A percentile compares a stretch with the other conserved stretches of the same genome.
These are phyloP conservation scores for Araneus ventricosus DNA, from an alignment of 1,140 invertebrate genomes.

Conservation along the genomic window DNA sequence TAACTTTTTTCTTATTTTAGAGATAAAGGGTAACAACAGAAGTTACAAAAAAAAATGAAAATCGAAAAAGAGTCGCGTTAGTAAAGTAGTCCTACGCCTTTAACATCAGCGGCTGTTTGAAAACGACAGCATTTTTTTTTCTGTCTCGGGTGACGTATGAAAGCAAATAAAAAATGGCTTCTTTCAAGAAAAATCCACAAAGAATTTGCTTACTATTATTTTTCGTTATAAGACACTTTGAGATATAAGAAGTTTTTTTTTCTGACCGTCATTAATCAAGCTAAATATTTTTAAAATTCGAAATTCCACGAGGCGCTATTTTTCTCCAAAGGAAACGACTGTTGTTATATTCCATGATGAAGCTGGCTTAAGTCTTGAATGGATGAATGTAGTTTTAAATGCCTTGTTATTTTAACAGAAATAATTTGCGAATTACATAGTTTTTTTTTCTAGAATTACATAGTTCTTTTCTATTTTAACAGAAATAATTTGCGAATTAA, in stretches of 20 bases:
- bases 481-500: neutral
- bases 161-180: conserved; percentile 43
- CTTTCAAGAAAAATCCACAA: conserved; percentile 53
- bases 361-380: neutral
- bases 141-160: conserved; percentile 10
- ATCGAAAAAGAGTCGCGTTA: no score
- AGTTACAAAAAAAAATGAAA: no score
- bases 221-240: conserved; percentile 60
- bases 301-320: neutral
- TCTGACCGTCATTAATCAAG: conserved; percentile 48
- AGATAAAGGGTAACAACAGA: no score
- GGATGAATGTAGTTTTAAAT: conserved; percentile 41
- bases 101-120: no score
- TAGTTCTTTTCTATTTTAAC: neutral
- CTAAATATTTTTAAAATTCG: conserved; percentile 51
- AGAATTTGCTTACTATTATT: conserved; percentile 68
- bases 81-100: no score
- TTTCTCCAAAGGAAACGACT: neutral
- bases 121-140: neutral
- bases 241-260: conserved; percentile 41
- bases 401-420: neutral
- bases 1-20: no score
- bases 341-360: neutral
- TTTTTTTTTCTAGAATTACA: neutral
- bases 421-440: no score